phyloP scores from a whole-genome alignment of 2,113 vertebrate genomes.

The Saccopteryx leptura region DNA sequence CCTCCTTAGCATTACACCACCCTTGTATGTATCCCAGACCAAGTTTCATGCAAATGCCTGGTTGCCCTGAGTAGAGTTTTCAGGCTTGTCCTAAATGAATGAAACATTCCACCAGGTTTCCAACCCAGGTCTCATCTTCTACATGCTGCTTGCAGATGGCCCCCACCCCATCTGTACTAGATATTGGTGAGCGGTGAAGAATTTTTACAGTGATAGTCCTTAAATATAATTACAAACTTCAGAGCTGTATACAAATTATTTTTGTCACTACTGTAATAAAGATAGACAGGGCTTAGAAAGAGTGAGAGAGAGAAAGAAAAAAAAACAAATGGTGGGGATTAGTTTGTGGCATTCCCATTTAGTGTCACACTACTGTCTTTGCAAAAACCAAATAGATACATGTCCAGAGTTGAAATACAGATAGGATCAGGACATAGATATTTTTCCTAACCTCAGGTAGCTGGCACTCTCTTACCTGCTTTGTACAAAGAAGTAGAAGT shows the following conservation, averaged over 20 bases:
- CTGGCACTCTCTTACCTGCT: not conserved
- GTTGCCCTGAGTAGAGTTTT: not conserved
- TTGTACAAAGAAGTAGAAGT: not conserved
- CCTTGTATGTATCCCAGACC: not conserved
- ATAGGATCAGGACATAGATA: not conserved
- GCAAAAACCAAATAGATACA: not conserved
- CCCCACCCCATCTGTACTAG: not conserved
- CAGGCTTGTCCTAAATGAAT: not conserved
- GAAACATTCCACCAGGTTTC: not conserved
- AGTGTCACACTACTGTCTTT: not conserved
- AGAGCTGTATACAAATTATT: not conserved
- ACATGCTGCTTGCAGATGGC: not conserved
- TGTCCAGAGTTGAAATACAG: not conserved
- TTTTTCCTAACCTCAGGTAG: slow-evolving; percentile 10
- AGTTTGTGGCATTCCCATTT: not conserved
- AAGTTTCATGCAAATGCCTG: not conserved
- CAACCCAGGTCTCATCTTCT: not conserved
- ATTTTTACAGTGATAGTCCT: not conserved
- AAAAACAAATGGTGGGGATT: not conserved
- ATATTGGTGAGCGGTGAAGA: not conserved
- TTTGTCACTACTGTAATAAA: not conserved
- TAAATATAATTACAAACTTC: not conserved
- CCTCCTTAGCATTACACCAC: not conserved
- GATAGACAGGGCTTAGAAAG: not conserved
- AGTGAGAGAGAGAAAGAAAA: not conserved